Conservation (phyloP, 2,113 vertebrate genomes). For the Xyliphius kryptos region DNA sequence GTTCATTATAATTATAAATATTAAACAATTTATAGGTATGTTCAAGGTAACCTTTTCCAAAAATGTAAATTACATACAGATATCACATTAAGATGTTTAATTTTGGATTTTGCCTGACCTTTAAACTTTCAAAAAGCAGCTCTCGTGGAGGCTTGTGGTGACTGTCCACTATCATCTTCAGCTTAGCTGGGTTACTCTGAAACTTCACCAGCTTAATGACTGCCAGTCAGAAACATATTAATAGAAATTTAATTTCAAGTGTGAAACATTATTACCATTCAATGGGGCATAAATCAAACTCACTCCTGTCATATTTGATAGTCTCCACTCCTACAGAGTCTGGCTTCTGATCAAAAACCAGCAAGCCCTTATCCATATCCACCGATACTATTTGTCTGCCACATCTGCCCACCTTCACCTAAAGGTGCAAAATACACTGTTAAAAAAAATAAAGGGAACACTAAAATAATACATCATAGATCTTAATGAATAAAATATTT, state of each 20-base stretch:
- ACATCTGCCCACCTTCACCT: slow-evolving; percentile 73
- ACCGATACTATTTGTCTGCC: slow-evolving; percentile 66
- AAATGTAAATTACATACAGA: no score
- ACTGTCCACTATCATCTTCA: slow-evolving; percentile 68
- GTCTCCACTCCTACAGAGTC: slow-evolving; percentile 58
- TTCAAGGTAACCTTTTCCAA: background rate
- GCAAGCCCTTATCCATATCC: slow-evolving; percentile 67
- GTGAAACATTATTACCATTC: background rate
- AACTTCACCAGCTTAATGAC: slow-evolving; percentile 80
- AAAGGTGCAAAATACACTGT: no score
- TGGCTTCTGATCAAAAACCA: slow-evolving; percentile 65
- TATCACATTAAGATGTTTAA: no score
- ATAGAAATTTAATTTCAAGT: no score
- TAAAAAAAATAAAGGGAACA: no score
- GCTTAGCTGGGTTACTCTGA: slow-evolving; percentile 68
- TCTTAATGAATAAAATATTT: no score
- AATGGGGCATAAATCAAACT: slow-evolving; percentile 40
- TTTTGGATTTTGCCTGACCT: slow-evolving; percentile 51
- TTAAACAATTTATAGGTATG: no score
- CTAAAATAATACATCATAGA: no score
- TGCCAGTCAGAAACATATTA: slow-evolving; percentile 46
- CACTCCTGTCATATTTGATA: slow-evolving; percentile 72
- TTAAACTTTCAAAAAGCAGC: slow-evolving; percentile 66
- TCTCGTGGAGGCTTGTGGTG: slow-evolving; percentile 67
- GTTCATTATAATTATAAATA: no score